These are phyloP conservation scores for Peromyscus maniculatus DNA, from an alignment of 2,113 vertebrate genomes.

Conservation along the genomic window DNA sequence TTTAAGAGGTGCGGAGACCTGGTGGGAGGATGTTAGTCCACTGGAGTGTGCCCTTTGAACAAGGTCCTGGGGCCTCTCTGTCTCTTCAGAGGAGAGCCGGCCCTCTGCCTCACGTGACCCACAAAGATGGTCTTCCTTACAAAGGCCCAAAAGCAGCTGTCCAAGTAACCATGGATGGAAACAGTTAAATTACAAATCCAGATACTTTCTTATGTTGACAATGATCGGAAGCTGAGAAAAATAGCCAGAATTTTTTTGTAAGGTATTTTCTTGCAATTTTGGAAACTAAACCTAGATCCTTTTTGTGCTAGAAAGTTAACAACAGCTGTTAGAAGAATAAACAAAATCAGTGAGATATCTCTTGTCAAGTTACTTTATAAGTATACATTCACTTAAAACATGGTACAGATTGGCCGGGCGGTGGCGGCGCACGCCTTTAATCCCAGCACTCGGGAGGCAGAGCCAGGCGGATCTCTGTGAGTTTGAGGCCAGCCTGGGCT, in stretches of 20 bases:
- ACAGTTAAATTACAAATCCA: not conserved
- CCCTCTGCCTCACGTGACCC: not conserved
- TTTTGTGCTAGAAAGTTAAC: not conserved
- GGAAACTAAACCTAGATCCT: not conserved
- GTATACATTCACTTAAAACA: slow-evolving; percentile 31
- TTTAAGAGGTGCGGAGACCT: not conserved
- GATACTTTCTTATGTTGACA: not conserved
- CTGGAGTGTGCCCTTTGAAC: not conserved
- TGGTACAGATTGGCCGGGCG: not conserved
- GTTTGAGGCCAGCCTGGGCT: no score
- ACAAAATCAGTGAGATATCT: not conserved
- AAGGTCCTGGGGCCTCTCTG: no score
- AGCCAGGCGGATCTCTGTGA: no score
- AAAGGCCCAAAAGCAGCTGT: not conserved
- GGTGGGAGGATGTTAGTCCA: not conserved
- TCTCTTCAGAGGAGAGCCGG: not conserved
- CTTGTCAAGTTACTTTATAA: not conserved
- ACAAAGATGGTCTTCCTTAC: not conserved
- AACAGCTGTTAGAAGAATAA: not conserved
- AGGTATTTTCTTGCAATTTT: not conserved
- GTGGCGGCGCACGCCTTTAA: no score
- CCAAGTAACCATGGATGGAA: not conserved
- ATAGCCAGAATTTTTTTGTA: not conserved
- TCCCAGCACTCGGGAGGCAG: no score
- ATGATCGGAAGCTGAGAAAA: not conserved